Evolutionary conservation across 2,797 vertebrate species (phyloP), one percentile per base, ranked within the genome.

Genomic region (Calcarius lapponicus): DNA sequence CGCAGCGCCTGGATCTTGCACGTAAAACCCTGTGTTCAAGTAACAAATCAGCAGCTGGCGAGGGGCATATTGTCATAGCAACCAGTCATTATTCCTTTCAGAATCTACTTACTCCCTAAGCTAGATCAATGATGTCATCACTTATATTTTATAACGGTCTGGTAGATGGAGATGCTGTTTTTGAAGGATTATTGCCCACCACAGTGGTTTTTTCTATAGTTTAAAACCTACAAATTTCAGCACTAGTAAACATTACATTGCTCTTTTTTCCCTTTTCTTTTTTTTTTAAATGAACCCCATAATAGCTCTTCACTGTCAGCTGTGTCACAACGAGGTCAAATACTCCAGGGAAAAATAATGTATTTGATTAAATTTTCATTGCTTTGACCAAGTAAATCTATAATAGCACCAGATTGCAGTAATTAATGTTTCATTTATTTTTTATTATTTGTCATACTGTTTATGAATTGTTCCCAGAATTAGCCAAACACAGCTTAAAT

Each of bases 11-110:
- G 98, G 96, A 99, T 98, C 98, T 98, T 99, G 97, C 96, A 98
- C 98, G 98, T 98, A 99, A 99, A 97, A 98, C 98, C 98, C 98
- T 98, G 98, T 98, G 99, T 98, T 97, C 97, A 96, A 98, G 98
- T 96, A 98, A 98, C 99, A 98, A 99, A 99, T 99, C 99, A 99
- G 99, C 99, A 99, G 99, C 99, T 99, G 99, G 98, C 98, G 98
- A 98, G 98, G 98, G 98, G 98, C 98, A 98, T 96, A 98, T 99
- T 98, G 98, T 98, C 98, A 99, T 99, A 98, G 99, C 98, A 99
- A 99, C 99, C 98, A 98, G 98, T 98, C 98, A 98, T 98, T 98
- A 98, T 97, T 98, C 98, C 98, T 98, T 98, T 98, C 98, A 57
- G 98, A 98, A 98, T 98, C 98, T 97, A 97, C 98, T 98, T 98